Evolutionary conservation across 2,888 invertebrate species (phyloP).

Genomic region (Nezara viridula): DNA sequence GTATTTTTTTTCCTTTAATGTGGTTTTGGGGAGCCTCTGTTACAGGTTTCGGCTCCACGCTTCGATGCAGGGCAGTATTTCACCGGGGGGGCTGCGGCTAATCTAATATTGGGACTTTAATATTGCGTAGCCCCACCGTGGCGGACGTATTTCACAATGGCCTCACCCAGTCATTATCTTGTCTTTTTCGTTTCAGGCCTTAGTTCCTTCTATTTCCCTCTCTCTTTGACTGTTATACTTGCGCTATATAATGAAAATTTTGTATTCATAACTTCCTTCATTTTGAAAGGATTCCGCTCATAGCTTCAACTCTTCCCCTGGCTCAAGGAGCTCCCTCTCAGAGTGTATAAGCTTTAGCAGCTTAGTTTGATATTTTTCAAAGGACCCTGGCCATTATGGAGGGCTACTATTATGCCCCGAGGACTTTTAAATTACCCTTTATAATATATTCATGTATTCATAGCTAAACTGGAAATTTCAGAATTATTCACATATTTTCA

Average conservation of each 20-base stretch:
- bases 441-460: constrained; percentile 50
- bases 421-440: constrained; percentile 44
- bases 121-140: constrained; percentile 10
- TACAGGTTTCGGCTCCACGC: neutral
- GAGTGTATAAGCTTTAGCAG: constrained; percentile 49
- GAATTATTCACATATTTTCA: constrained; percentile 49
- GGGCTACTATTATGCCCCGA: constrained; percentile 46
- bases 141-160: constrained; percentile 23
- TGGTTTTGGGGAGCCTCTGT: neutral
- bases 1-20: neutral
- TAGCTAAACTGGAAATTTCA: constrained; percentile 42
- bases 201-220: neutral
- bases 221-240: constrained; percentile 35
- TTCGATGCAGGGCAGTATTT: constrained; percentile 7
- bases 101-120: constrained; percentile 47
- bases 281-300: constrained; percentile 49
- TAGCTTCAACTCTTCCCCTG: constrained; percentile 18
- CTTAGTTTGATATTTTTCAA: constrained; percentile 44
- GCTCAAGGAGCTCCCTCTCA: constrained; percentile 14
- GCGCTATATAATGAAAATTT: constrained; percentile 43
- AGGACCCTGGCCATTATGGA: constrained; percentile 37
- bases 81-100: neutral
- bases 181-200: constrained; percentile 36
- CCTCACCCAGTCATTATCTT: constrained; percentile 40
- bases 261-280: constrained; percentile 51